phyloP scores from a whole-genome alignment of 2,113 vertebrate species.

The Oryzias melastigma region DNA sequence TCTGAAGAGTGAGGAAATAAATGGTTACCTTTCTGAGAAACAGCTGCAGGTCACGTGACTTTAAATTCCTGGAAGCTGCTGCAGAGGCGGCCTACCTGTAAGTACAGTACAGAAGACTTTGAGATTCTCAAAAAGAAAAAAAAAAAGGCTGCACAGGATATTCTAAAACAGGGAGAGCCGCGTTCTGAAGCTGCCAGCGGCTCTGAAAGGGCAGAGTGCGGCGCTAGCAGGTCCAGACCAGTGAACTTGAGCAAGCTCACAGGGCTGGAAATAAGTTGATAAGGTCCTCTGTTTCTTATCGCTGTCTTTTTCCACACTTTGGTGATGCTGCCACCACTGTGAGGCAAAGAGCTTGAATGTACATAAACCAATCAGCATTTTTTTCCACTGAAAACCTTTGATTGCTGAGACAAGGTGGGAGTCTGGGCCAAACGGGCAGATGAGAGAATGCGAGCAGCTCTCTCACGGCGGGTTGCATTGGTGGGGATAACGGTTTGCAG shows the following conservation, averaged over 20 bases:
- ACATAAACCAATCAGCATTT: conserved; percentile 2
- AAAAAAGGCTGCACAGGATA: neutral
- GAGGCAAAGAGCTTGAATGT: conserved; percentile 15
- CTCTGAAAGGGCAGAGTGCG: conserved; percentile 10
- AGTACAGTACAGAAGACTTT: neutral
- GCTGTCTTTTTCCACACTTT: conserved; percentile 57
- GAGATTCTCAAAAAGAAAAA: neutral
- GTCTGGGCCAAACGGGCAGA: no score
- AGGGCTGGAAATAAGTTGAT: conserved; percentile 46
- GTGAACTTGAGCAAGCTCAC: conserved; percentile 32
- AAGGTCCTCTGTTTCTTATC: conserved; percentile 47
- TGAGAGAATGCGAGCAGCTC: no score
- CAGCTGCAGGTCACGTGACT: neutral
- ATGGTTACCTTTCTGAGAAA: conserved; percentile 31
- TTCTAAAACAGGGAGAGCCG: neutral
- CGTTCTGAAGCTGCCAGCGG: conserved; percentile 2
- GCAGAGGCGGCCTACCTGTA: conserved; percentile 22
- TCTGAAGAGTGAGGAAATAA: neutral
- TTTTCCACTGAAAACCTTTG: conserved; percentile 28
- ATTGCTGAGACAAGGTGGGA: conserved; percentile 1
- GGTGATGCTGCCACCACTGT: conserved; percentile 42
- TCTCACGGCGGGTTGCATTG: no score
- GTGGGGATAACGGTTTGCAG: neutral
- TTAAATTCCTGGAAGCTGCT: neutral
- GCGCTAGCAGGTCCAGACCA: conserved; percentile 23